A percentile compares a stretch with the other conserved stretches of the same genome.
phyloP scores from a whole-genome alignment of 2,888 invertebrate species.

The Aspidiotus rigidus region DNA sequence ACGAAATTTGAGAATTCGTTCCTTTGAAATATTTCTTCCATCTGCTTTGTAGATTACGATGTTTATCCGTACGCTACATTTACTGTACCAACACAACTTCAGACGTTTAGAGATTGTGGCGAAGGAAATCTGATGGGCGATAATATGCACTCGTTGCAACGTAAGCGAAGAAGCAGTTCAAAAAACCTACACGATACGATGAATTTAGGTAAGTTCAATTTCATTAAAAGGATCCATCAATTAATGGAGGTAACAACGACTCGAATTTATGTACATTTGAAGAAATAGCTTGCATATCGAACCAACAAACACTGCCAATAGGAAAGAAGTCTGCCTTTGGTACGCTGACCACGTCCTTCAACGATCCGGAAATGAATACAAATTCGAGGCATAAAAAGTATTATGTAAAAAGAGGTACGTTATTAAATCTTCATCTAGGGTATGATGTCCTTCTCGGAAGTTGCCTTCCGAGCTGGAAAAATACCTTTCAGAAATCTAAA shows the following conservation, averaged over 20 bases:
- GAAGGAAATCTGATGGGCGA: slow-evolving; percentile 23
- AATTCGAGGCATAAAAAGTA: slow-evolving; percentile 27
- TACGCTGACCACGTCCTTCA: slow-evolving; percentile 22
- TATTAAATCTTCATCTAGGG: background rate
- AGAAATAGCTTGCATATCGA: slow-evolving; percentile 44
- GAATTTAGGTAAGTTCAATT: slow-evolving; percentile 13
- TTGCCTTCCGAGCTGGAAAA: no score
- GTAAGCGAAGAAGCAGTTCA: slow-evolving; percentile 24
- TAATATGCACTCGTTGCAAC: slow-evolving; percentile 26
- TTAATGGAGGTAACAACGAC: background rate
- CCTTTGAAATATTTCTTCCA: no score
- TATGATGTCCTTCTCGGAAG: background rate
- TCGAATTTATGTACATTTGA: background rate
- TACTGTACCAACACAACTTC: slow-evolving; percentile 39
- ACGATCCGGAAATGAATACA: slow-evolving; percentile 24
- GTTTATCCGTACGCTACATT: slow-evolving; percentile 44
- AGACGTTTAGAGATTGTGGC: slow-evolving; percentile 29
- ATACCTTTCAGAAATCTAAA: no score
- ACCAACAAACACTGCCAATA: slow-evolving; percentile 42
- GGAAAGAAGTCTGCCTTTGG: slow-evolving; percentile 22
- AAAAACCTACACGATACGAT: slow-evolving; percentile 27
- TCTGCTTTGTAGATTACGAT: slow-evolving; percentile 40
- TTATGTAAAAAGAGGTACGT: slow-evolving; percentile 18
- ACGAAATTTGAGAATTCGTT: no score
- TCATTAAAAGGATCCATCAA: background rate